Base-by-base conservation (phyloP, 1,140 invertebrate species). In the Glomeris maerens region DNA sequence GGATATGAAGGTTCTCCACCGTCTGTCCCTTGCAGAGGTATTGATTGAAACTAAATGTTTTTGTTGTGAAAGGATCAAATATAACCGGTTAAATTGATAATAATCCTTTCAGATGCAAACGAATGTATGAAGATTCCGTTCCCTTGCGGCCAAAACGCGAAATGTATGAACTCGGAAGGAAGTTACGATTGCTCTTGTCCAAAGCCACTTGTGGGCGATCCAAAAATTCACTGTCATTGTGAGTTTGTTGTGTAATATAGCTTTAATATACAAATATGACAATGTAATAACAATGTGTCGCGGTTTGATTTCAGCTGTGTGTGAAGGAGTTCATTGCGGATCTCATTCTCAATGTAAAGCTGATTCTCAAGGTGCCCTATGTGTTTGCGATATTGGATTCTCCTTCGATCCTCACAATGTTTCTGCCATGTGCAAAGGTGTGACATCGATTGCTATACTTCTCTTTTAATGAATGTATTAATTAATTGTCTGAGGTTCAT, bases 371-470 rank as follows among this genome's bases (percentile, higher is more conserved):
- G 87, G 91, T 66, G 87, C 86, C 1, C 90, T 87, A 59, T 94
- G 89, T 56, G 83, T 91, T 41, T 94, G 89, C 61, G 84, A 94
- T 62, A 83, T 89, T 46, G 89, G 89, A 0, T 93, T 86, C 84
- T 90, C 84, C 1, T 93, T 86, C 60, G 80, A 91, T 70, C 88
- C 88, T 0, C 50, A 42, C n/a, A 84, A 93, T 60, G 84, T 92
- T 51, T 74, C 81, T 0, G 84, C 84, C 31, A 88, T 88, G 49
- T 93, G 89, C 62, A 77, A 89, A 50, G 79, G 79, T 81, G 59
- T 67, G 66, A 36, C 31, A 36, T 17, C 31, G 17, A 36, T 10
- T 10, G 10, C 31, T 57, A 46, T 28, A 23, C 7, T 17, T 28
- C n/a, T 7, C 17, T 48, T 53, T 48, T 31, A 45, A 53, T 50